phyloP scores from a whole-genome alignment of 2,797 vertebrate genomes.

The Lagocephalus sceleratus region DNA sequence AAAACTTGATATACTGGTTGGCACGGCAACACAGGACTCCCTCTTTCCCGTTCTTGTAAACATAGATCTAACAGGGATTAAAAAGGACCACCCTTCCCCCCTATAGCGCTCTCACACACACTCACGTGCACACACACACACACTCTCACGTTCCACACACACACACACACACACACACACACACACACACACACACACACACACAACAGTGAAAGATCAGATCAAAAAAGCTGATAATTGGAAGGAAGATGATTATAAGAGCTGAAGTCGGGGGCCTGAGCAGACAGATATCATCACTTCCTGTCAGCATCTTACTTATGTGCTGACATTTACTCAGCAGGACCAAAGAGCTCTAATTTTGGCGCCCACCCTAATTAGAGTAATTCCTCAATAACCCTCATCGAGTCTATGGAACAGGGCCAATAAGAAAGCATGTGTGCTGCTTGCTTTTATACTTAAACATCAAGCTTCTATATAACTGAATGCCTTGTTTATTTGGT shows the following conservation, averaged over 20 bases:
- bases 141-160: too few species aligned
- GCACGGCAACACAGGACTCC: constrained; percentile 62
- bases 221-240: constrained; percentile 10
- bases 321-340: constrained; percentile 1
- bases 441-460: constrained; percentile 8
- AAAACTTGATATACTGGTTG: constrained; percentile 38
- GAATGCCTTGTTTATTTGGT: too few species aligned
- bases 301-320: not conserved
- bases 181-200: constrained; percentile 1
- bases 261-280: not conserved
- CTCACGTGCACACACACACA: constrained; percentile 1
- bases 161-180: constrained; percentile 5
- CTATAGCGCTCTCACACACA: not conserved
- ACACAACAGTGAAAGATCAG: not conserved
- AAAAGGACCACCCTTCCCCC: not conserved
- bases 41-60: constrained; percentile 30
- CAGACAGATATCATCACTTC: not conserved
- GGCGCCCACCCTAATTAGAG: too few species aligned
- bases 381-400: too few species aligned
- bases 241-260: constrained; percentile 5
- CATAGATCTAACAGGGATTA: constrained; percentile 26
- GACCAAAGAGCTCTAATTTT: not conserved
- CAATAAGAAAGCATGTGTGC: not conserved
- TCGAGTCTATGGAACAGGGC: not conserved
- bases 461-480: not conserved